These are phyloP conservation scores for Zoanthus sansibaricus DNA, from an alignment of 92 coral and sea anemone species.

Conservation along the genomic window DNA sequence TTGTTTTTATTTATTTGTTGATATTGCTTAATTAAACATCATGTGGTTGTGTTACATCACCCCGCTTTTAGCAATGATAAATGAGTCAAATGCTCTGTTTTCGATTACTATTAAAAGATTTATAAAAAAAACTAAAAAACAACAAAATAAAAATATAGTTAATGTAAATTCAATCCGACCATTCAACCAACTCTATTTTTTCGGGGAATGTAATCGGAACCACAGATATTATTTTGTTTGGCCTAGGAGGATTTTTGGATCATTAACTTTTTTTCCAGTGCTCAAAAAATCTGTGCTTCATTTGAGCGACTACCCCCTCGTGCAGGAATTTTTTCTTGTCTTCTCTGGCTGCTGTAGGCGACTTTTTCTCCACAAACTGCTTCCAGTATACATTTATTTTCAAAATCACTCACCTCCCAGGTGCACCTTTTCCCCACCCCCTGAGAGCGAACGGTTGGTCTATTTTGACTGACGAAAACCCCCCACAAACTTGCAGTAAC, in stretches of 20 bases:
- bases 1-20: constrained; percentile 4
- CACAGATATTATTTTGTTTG: constrained; percentile 5
- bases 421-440: background rate
- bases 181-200: background rate
- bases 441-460: constrained; percentile 28
- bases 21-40: constrained; percentile 8
- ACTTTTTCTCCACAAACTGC: background rate
- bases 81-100: background rate
- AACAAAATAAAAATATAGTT: background rate
- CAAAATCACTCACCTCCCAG: constrained; percentile 1
- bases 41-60: constrained; percentile 9
- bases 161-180: constrained; percentile 3
- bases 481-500: constrained; percentile 4
- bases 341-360: constrained; percentile 12
- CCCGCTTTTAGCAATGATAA: constrained; percentile 32
- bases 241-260: background rate
- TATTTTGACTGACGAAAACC: background rate
- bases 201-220: background rate
- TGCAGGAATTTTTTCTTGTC: constrained; percentile 14
- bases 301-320: constrained; percentile 9
- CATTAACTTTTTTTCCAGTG: background rate
- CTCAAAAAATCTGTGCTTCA: background rate
- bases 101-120: constrained; percentile 18
- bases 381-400: constrained; percentile 17
- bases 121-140: constrained; percentile 2